Evolutionary conservation across 2,113 vertebrate species (phyloP), one percentile per base, ranked within the genome.

Genomic region (Zosterops pallidus): DNA sequence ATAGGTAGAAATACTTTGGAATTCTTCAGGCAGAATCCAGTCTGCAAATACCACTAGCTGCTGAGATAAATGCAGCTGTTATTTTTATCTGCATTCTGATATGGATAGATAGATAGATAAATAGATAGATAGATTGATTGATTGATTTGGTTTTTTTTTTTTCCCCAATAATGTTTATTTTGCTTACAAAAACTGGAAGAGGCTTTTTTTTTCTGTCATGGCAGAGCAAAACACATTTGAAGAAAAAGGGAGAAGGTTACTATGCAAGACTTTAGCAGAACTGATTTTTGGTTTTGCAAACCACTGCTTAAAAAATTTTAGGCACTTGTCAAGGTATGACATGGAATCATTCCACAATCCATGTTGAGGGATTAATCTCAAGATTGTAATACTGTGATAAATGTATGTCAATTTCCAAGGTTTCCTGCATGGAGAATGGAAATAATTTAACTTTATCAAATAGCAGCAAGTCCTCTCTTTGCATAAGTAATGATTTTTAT

Each of bases 371-470:
- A 70, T 90, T 97, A 83, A 90, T 72, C 44, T 95, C n/a, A 70
- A 78, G 64, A 69, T 77, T 85, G 37, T 74, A 84, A 71, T 90
- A 84, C 31, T 90, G 83, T 92, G 35, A 67, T 77, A 86, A 86
- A 46, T 10, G 5, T 79, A 86, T 24, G 26, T 86, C 92, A 39
- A 7, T 96, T 95, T 95, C 71, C 29, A 31, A 82, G 83, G 60
- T 77, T 94, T 94, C 50, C 57, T 92, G 50, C 24, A 24, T 67
- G 39, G 23, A 67, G 10, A 46, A 84, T 80, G 23, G 44, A 71
- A 94, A 55, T 94, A 93, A 91, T 83, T 76, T 91, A 84, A 44
- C 31, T 17, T 90, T 96, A 93, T 78, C 89, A 90, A 97, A 89
- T 65, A 78, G 31, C 69, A 85, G 5, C 59, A 53, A 56, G 39